Evolutionary conservation across 2,888 invertebrate species (phyloP).

Genomic region (Caradrina clavipalpis): DNA sequence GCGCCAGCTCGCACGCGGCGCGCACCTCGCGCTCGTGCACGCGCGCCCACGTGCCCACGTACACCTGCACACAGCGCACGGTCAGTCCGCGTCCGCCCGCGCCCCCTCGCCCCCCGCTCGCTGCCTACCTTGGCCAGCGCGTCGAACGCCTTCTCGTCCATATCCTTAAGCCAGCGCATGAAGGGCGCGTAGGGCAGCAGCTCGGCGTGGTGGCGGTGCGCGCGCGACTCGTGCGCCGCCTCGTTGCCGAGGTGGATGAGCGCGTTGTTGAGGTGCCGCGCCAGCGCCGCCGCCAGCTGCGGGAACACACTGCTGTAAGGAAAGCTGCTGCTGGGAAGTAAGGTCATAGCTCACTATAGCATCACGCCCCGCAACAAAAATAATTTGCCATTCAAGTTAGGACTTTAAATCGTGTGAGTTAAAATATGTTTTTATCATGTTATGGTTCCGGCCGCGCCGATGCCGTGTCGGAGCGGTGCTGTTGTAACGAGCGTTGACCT

Average conservation of each 20-base stretch:
- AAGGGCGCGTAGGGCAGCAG: constrained; percentile 96
- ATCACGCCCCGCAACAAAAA: no score
- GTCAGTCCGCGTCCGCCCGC: no score
- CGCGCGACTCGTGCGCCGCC: constrained; percentile 74
- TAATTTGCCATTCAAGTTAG: no score
- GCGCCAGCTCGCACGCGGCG: constrained; percentile 94
- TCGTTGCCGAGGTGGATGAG: constrained; percentile 97
- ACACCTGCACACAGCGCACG: constrained; percentile 83
- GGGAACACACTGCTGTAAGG: constrained; percentile 33
- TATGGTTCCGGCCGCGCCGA: no score
- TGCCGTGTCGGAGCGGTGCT: no score
- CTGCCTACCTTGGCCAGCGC: constrained; percentile 93
- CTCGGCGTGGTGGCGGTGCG: constrained; percentile 96
- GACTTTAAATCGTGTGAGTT: no score
- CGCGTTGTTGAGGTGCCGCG: constrained; percentile 97
- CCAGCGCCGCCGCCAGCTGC: constrained; percentile 93
- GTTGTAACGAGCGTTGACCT: no score
- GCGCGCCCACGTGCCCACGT: constrained; percentile 95
- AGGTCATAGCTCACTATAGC: no score
- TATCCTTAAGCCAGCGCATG: constrained; percentile 97
- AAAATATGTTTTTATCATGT: no score
- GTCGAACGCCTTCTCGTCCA: constrained; percentile 96
- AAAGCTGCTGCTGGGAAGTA: no score
- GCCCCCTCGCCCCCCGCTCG: constrained; percentile 75
- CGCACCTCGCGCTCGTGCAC: constrained; percentile 96